Conservation (phyloP, 1,140 invertebrate genomes). For the Drosophila suzukii region DNA sequence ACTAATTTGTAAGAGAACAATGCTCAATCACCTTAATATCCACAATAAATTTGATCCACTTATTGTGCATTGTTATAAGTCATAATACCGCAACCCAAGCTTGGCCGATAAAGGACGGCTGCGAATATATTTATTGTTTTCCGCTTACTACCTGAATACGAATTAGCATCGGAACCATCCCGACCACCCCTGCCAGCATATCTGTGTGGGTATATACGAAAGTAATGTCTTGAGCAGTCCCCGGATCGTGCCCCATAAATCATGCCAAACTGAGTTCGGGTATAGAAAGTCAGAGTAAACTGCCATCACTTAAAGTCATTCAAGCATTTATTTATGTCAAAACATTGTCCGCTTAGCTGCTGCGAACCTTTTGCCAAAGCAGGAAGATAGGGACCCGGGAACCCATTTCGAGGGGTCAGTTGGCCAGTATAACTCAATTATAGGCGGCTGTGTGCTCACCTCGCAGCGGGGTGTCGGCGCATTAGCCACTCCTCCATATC, state of each 20-base stretch:
- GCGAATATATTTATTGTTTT: slow-evolving; percentile 46
- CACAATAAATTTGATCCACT: slow-evolving; percentile 8
- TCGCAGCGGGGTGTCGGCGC: slow-evolving; percentile 71
- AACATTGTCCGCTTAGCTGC: slow-evolving; percentile 70
- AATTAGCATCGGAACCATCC: slow-evolving; percentile 40
- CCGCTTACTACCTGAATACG: slow-evolving; percentile 42
- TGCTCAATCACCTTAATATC: slow-evolving; percentile 1
- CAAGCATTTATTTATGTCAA: slow-evolving; percentile 81
- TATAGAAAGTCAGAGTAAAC: slow-evolving; percentile 75
- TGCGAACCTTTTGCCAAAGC: slow-evolving; percentile 39
- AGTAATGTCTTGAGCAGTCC: slow-evolving; percentile 57
- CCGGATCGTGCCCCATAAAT: slow-evolving; percentile 69
- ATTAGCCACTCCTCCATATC: slow-evolving; percentile 67
- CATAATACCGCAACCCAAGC: slow-evolving; percentile 12
- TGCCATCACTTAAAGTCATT: slow-evolving; percentile 80
- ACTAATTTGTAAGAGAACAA: slow-evolving; percentile 1
- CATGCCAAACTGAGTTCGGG: slow-evolving; percentile 68
- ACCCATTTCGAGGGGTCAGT: slow-evolving; percentile 54
- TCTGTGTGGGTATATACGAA: slow-evolving; percentile 4
- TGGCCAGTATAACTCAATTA: slow-evolving; percentile 76
- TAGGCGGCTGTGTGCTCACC: slow-evolving; percentile 72
- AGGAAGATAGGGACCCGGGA: background rate
- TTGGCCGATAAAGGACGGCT: slow-evolving; percentile 17
- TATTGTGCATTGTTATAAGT: slow-evolving; percentile 15
- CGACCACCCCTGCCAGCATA: slow-evolving; percentile 2